Conservation (phyloP, 2,797 vertebrate species). For the Bradypodion ventrale region DNA sequence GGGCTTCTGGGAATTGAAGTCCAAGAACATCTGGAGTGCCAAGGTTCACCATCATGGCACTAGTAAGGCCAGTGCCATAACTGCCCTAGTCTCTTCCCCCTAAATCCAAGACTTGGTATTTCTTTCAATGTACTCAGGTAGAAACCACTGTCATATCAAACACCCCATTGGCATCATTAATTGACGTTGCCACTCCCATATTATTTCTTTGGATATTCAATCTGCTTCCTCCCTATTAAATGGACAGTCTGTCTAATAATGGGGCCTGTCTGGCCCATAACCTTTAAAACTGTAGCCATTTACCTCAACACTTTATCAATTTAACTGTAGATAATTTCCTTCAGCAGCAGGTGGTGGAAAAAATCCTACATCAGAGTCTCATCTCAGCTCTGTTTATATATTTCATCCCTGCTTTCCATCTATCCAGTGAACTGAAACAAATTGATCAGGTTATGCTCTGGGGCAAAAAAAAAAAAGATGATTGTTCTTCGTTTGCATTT, state of each 20-base stretch:
- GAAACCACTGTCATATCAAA: too few species aligned
- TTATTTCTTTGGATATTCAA: too few species aligned
- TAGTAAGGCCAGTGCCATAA: not conserved
- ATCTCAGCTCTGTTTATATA: not conserved
- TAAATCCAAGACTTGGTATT: too few species aligned
- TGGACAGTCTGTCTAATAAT: not conserved
- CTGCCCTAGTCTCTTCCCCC: too few species aligned
- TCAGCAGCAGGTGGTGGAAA: constrained; percentile 3
- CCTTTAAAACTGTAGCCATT: not conserved
- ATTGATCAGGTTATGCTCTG: not conserved
- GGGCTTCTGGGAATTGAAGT: too few species aligned
- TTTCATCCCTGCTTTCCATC: not conserved
- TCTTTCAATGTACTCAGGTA: too few species aligned
- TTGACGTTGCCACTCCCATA: too few species aligned
- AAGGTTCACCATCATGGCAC: too few species aligned
- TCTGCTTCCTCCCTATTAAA: not conserved
- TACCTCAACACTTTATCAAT: not conserved
- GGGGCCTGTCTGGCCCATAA: too few species aligned
- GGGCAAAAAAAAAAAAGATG: not conserved
- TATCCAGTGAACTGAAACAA: not conserved
- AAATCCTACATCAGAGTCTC: not conserved
- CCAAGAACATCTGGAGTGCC: too few species aligned
- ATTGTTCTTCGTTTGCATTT: not conserved
- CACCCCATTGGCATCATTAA: too few species aligned
- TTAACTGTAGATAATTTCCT: not conserved